Evolutionary conservation across 1,140 invertebrate genomes (phyloP), one percentile per base, ranked within the genome.

Genomic region (Limonius californicus): DNA sequence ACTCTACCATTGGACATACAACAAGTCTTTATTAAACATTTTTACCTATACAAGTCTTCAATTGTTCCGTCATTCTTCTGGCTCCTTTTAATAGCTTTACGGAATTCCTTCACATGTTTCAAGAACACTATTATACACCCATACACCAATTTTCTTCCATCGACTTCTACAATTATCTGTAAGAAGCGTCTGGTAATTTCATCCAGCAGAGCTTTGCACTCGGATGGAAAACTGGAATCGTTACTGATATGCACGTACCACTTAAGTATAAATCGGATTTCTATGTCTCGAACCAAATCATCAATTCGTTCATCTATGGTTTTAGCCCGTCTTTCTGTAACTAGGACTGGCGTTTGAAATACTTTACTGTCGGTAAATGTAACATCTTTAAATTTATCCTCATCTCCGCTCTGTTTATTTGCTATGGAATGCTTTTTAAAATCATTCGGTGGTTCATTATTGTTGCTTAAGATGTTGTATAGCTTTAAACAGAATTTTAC

Each of bases 31-130:
- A 4, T 4, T 27, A 27, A 27, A 4, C 9, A 27, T 43, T 39
- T 64, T 27, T 68, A 74, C 73, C 71, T 70, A 53, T 78, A 79
- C 42, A 73, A 66, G 11, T 74, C 72, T 63, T 76, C 72, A 43
- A 78, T 68, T 23, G 60, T 68, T 11, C 69, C 69, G 54, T 64
- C 60, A 69, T 74, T 71, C 61, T 80, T 80, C 53, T 79, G 79
- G 20, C 78, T 70, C 19, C 78, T 72, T 70, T 82, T 83, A 14
- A 79, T 54, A 47, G 80, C 79, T 71, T 79, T 79, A 54, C 76
- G 77, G 63, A 81, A 84, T 59, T 84, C 82, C 59, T 83, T 83
- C 18, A 82, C 72, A 68, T 84, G 83, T 27, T 74, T 79, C 7
- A 80, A 71, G 18, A 81, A 66, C 18, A 84, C 76, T 27, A 78